Percentiles rank a stretch among this genome's conserved stretches.
phyloP scores from a whole-genome alignment of 92 coral and sea anemone species.

The Phymanthus crucifer region DNA sequence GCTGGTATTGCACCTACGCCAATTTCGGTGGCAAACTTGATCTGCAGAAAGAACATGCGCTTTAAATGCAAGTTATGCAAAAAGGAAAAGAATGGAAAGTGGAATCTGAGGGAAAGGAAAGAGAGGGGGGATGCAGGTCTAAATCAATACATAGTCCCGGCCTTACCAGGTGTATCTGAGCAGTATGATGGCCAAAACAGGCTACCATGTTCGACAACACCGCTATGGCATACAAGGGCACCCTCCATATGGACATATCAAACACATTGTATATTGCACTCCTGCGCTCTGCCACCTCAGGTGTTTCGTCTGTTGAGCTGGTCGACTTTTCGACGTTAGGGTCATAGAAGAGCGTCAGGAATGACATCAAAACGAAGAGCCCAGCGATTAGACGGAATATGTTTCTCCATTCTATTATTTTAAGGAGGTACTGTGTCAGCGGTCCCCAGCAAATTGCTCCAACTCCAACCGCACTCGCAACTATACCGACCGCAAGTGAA shows the following conservation, averaged over 20 bases:
- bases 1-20: conserved; percentile 47
- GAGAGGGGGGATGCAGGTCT: not conserved
- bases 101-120: not conserved
- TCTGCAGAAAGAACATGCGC: conserved; percentile 24
- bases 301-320: not conserved
- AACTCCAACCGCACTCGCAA: conserved; percentile 27
- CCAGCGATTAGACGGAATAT: conserved; percentile 31
- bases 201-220: conserved; percentile 35
- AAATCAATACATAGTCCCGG: not conserved
- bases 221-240: conserved; percentile 24
- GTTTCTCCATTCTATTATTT: conserved; percentile 27
- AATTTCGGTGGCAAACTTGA: conserved; percentile 47
- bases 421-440: conserved; percentile 7
- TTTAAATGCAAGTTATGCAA: not conserved
- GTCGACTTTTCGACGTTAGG: conserved; percentile 18
- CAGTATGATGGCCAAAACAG: conserved; percentile 30
- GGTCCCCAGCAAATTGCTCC: conserved; percentile 46
- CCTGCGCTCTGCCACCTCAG: not conserved
- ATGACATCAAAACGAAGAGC: conserved; percentile 12
- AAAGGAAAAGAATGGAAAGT: not conserved
- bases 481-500: conserved; percentile 28
- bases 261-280: conserved; percentile 2
- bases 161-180: conserved; percentile 25
- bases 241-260: conserved; percentile 37
- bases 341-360: conserved; percentile 20